Percentiles rank a stretch among this genome's conserved stretches.
These are phyloP conservation scores for Bambusicola thoracicus DNA, from an alignment of 2,113 vertebrate genomes.

Conservation along the genomic window DNA sequence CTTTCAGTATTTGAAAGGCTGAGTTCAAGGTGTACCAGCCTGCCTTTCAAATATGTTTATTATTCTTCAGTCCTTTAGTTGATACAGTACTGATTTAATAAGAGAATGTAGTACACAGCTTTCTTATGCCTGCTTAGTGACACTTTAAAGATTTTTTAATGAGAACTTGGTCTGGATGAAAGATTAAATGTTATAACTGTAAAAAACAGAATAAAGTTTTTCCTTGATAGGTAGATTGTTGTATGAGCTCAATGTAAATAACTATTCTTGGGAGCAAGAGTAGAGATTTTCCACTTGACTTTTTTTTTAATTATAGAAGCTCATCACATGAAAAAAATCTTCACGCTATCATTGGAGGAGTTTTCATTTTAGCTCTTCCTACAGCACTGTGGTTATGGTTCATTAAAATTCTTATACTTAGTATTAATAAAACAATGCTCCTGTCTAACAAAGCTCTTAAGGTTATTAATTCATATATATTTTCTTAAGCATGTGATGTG, in stretches of 20 bases:
- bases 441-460: background rate
- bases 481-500: background rate
- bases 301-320: background rate
- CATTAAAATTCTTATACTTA: background rate
- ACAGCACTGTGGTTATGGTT: background rate
- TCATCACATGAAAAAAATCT: background rate
- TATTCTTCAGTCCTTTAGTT: background rate
- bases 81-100: background rate
- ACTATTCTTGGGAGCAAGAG: background rate
- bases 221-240: background rate
- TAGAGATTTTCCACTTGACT: background rate
- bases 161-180: slow-evolving; percentile 4
- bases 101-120: background rate
- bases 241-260: background rate
- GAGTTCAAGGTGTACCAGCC: background rate
- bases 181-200: background rate
- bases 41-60: slow-evolving; percentile 6
- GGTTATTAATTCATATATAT: background rate
- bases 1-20: background rate
- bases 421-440: background rate
- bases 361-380: background rate
- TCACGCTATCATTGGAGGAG: background rate
- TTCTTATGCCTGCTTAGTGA: slow-evolving; percentile 14
- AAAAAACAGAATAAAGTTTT: slow-evolving; percentile 10
- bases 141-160: slow-evolving; percentile 9